phyloP scores from a whole-genome alignment of 2,888 invertebrate genomes.

The Orthonychiurus folsomi region DNA sequence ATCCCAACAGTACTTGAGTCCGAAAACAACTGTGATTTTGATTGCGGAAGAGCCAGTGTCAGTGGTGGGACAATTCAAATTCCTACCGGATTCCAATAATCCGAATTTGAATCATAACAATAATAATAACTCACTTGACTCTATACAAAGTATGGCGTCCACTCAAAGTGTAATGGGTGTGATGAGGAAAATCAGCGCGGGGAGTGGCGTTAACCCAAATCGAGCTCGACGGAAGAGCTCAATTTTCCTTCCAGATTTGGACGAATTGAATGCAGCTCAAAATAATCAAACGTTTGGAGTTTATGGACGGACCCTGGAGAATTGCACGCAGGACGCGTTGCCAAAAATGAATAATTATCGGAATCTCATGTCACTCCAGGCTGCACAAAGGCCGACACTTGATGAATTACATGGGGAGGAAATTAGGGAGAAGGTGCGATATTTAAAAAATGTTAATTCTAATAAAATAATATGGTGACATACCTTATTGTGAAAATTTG shows the following conservation, averaged over 20 bases:
- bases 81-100: background rate
- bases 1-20: background rate
- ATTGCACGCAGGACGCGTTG: constrained; percentile 58
- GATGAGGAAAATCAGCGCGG: background rate
- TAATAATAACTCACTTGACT: background rate
- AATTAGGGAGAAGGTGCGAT: background rate
- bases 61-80: background rate
- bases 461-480: too few species aligned
- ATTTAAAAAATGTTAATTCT: too few species aligned
- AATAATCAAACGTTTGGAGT: constrained; percentile 21
- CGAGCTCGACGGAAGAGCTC: constrained; percentile 25
- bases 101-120: background rate
- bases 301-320: constrained; percentile 42
- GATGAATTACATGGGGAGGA: constrained; percentile 64
- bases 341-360: constrained; percentile 76
- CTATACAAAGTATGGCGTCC: background rate
- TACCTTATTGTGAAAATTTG: too few species aligned
- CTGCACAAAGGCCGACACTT: constrained; percentile 69
- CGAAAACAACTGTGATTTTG: background rate
- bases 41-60: background rate
- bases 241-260: constrained; percentile 23
- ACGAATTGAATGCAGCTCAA: constrained; percentile 19
- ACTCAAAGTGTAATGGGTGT: constrained; percentile 1
- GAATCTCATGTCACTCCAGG: constrained; percentile 57
- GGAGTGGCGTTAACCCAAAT: background rate